phyloP scores from a whole-genome alignment of 2,113 vertebrate genomes.

The Seriola quinqueradiata region DNA sequence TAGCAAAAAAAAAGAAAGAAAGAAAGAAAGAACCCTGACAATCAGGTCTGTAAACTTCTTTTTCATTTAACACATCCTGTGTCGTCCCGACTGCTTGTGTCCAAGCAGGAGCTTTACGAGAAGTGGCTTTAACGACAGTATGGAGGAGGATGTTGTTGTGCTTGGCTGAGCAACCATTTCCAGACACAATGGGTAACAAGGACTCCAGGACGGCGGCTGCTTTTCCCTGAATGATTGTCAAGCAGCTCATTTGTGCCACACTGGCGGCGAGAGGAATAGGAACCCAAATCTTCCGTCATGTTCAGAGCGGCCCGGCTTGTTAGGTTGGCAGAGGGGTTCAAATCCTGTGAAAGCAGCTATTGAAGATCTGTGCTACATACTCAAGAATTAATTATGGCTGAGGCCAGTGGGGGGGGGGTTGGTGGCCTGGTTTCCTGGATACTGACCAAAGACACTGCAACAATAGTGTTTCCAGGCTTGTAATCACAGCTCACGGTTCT shows the following conservation, averaged over 20 bases:
- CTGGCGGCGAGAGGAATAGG: slow-evolving; percentile 9
- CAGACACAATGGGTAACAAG: slow-evolving; percentile 1
- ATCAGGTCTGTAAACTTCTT: slow-evolving; percentile 56
- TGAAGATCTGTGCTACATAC: slow-evolving; percentile 51
- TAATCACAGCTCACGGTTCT: slow-evolving; percentile 60
- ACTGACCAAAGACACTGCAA: slow-evolving; percentile 59
- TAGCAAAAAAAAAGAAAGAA: slow-evolving; percentile 16
- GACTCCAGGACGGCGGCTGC: slow-evolving; percentile 30
- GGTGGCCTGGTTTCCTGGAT: slow-evolving; percentile 50
- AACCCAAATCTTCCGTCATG: background rate
- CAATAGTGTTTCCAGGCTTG: slow-evolving; percentile 57
- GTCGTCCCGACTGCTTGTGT: slow-evolving; percentile 41
- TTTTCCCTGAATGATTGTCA: slow-evolving; percentile 28
- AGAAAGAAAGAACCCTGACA: slow-evolving; percentile 56
- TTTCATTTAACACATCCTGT: slow-evolving; percentile 36
- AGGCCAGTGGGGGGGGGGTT: background rate
- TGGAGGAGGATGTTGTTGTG: slow-evolving; percentile 39
- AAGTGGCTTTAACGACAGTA: slow-evolving; percentile 18
- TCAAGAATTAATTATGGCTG: slow-evolving; percentile 50
- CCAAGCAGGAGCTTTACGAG: slow-evolving; percentile 6
- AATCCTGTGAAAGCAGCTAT: slow-evolving; percentile 39
- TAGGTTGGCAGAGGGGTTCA: slow-evolving; percentile 43
- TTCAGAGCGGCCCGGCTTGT: slow-evolving; percentile 47
- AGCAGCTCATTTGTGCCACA: slow-evolving; percentile 42
- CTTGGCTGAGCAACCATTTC: slow-evolving; percentile 17